Evolutionary conservation across 2,113 vertebrate genomes (phyloP), one percentile per base, ranked within the genome.

Genomic region (Motacilla tschutschensis): DNA sequence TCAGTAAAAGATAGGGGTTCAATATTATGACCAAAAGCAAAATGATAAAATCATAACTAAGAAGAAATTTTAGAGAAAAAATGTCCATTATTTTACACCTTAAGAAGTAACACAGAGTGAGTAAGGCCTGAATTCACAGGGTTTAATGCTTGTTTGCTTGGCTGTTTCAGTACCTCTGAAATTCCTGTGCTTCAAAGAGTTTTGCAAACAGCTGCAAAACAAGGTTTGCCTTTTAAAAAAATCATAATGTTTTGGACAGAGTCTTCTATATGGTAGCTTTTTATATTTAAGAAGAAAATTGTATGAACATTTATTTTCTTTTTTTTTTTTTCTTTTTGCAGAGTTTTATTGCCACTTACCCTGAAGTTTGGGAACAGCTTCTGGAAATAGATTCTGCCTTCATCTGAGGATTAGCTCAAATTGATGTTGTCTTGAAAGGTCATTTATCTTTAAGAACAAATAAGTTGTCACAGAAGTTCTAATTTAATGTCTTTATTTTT

Each of bases 231-330:
- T 36, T 76, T 74, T 17, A 25, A 67, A 71, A 71, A 82, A 71
- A 14, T 16, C 1, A 5, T 11, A 16, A 26, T 3, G 28, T 48
- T 70, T 79, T 83, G 12, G 28, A 64, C 13, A 29, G 15, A 70
- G 7, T 2, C 2, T 47, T 75, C 38, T 15, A 5, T 40, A 5
- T 24, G 1, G 1, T 5, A 2, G 25, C 31, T 76, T 51, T 9
- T 79, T 62, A 11, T 53, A 57, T 64, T 36, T 72, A 29, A 46
- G 12, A 54, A 18, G 5, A 64, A 75, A 72, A 47, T 66, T 0
- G 16, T 10, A 54, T 18, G 2, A 77, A 35, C 2, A 17, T 44
- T 43, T 74, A 5, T 50, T 28, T 50, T 26, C 10, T 29, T 19
- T 31, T 11, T 12, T 60, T 53, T 47, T 69, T 38, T 48, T 17